phyloP scores from a whole-genome alignment of 2,888 invertebrate genomes.

The Mamestra brassicae region DNA sequence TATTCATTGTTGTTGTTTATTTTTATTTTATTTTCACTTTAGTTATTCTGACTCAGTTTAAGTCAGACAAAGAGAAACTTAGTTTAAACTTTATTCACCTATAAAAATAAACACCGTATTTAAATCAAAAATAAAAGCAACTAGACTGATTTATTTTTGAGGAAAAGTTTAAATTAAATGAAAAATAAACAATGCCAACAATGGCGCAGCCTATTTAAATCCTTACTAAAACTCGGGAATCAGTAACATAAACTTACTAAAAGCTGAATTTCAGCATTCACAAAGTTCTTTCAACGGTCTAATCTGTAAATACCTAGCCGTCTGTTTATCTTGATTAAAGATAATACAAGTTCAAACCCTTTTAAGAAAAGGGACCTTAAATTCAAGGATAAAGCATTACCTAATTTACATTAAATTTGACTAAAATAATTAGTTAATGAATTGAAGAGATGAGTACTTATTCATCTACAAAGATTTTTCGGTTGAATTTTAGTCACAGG shows the following conservation, averaged over 20 bases:
- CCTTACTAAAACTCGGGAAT: slow-evolving; percentile 18
- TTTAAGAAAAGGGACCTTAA: slow-evolving; percentile 22
- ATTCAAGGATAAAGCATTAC: slow-evolving; percentile 16
- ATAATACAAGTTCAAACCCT: slow-evolving; percentile 31
- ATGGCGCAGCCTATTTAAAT: slow-evolving; percentile 16
- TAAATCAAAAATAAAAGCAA: slow-evolving; percentile 11
- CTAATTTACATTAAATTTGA: slow-evolving; percentile 40
- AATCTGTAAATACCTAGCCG: slow-evolving; percentile 33
- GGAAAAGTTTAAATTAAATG: slow-evolving; percentile 17
- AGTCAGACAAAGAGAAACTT: not conserved
- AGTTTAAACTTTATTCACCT: not conserved
- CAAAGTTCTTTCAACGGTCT: slow-evolving; percentile 47
- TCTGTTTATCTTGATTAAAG: slow-evolving; percentile 49
- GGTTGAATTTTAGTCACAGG: not conserved
- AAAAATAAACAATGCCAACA: slow-evolving; percentile 32
- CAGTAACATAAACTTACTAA: slow-evolving; percentile 32
- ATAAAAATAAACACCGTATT: not conserved
- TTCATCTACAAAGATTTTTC: not conserved
- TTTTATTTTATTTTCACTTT: not conserved
- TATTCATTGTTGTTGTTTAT: not conserved
- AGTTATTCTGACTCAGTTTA: not conserved
- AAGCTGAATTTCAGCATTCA: slow-evolving; percentile 39
- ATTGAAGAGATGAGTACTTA: slow-evolving; percentile 6
- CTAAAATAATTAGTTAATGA: slow-evolving; percentile 47
- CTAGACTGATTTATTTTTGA: not conserved